Conservation (phyloP, 2,113 vertebrate species). For the Corythaeola cristata region DNA sequence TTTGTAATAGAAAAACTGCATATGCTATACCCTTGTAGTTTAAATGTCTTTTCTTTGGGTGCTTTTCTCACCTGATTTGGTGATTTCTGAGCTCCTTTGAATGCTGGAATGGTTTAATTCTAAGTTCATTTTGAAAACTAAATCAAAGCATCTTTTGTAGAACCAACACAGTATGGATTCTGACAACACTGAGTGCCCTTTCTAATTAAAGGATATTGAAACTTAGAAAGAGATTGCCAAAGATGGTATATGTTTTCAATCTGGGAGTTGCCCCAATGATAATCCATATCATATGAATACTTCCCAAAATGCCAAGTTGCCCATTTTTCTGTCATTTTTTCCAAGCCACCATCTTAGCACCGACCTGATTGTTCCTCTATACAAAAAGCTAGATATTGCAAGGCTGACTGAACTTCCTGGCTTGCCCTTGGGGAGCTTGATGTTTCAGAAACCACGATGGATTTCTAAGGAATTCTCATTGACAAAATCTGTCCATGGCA, state of each 20-base stretch:
- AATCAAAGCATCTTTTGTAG: background rate
- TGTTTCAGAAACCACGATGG: background rate
- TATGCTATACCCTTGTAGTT: background rate
- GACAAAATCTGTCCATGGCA: background rate
- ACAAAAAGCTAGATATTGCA: background rate
- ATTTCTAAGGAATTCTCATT: background rate
- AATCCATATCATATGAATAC: background rate
- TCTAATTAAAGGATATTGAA: background rate
- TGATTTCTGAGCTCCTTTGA: background rate
- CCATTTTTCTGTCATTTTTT: background rate
- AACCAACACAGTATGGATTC: background rate
- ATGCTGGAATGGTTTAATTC: background rate
- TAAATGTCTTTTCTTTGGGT: background rate
- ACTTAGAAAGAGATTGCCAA: background rate
- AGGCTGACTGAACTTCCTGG: background rate
- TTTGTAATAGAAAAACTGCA: background rate
- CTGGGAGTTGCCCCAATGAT: background rate
- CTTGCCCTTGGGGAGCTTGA: background rate
- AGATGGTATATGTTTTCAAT: background rate
- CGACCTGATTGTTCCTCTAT: background rate
- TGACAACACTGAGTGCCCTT: background rate
- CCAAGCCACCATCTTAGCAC: accelerated
- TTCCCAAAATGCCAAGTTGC: background rate
- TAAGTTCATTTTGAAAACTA: background rate
- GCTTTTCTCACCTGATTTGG: background rate